Base-by-base conservation (phyloP, 1,140 invertebrate genomes). In the Drosophila trapezifrons region DNA sequence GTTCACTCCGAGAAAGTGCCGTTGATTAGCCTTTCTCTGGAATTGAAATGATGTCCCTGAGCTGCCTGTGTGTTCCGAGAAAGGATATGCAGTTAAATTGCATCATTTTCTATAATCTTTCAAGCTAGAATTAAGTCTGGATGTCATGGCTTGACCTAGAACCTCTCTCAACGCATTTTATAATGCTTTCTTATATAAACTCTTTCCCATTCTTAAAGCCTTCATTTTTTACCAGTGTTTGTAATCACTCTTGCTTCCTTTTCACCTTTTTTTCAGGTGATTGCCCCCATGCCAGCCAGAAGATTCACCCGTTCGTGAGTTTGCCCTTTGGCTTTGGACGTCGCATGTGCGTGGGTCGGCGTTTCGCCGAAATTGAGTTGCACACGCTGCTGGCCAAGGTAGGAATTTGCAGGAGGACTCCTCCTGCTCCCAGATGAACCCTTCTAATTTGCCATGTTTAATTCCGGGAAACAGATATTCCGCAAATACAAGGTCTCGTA, bases 291-390 rank as follows among this genome's bases (percentile, higher is more conserved):
- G 85, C 84, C 43, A 80, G 65, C 58, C 91, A 93, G 35, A 93
- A 93, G 91, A 93, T 93, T 40, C 95, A 96, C 90, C 95, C 95
- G 7, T 97, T 96, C 84, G 95, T 96, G 0, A 95, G 95, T 4
- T 92, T 97, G 55, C 96, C 96, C 3, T 97, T 97, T 91, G 96
- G 96, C 20, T 97, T 96, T 92, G 96, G 96, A 0, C 93, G 95
- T 57, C 93, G 96, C 70, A 96, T 96, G 94, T 97, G 96, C 90
- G 93, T 97, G 27, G 96, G 96, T 10, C 94, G 95, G 60, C 92
- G 96, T 73, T 96, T 97, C 87, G 96, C 97, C 2, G 96, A 97
- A 92, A 94, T 95, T 15, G 96, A 97, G 92, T 92, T 97, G 75
- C 94, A 96, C 79, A 94, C 96, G 45, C 92, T 97, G 47, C 84